phyloP scores from a whole-genome alignment of 2,113 vertebrate genomes.

The Cynopterus brachyotis region DNA sequence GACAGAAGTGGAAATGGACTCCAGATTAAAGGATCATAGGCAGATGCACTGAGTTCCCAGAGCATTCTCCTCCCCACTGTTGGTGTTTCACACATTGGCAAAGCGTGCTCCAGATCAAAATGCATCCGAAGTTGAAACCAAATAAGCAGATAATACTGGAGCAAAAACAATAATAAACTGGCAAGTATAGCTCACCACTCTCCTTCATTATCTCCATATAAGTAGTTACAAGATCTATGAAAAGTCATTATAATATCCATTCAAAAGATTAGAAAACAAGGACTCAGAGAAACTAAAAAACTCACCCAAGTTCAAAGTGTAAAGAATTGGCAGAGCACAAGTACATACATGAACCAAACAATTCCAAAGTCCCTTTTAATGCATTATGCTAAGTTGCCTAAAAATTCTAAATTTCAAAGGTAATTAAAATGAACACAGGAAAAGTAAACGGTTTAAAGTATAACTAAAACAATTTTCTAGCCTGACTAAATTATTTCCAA shows the following conservation, averaged over 20 bases:
- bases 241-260: background rate
- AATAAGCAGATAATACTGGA: background rate
- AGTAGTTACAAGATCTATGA: background rate
- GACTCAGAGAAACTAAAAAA: background rate
- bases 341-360: background rate
- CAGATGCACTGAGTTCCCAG: fast-evolving
- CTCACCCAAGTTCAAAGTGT: background rate
- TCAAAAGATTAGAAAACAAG: background rate
- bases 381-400: background rate
- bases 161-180: background rate
- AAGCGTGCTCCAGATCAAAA: background rate
- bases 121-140: background rate
- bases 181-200: background rate
- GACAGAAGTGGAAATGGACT: background rate
- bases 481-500: background rate
- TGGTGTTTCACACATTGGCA: background rate
- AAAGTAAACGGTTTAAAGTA: background rate
- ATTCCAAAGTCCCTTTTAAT: background rate
- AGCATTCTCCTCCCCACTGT: background rate
- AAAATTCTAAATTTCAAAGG: background rate
- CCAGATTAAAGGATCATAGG: background rate
- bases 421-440: background rate
- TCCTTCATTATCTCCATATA: background rate
- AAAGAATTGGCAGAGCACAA: background rate
- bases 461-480: background rate